Evolutionary conservation across 2,888 invertebrate species (phyloP).

Genomic region (Agrochola macilenta): DNA sequence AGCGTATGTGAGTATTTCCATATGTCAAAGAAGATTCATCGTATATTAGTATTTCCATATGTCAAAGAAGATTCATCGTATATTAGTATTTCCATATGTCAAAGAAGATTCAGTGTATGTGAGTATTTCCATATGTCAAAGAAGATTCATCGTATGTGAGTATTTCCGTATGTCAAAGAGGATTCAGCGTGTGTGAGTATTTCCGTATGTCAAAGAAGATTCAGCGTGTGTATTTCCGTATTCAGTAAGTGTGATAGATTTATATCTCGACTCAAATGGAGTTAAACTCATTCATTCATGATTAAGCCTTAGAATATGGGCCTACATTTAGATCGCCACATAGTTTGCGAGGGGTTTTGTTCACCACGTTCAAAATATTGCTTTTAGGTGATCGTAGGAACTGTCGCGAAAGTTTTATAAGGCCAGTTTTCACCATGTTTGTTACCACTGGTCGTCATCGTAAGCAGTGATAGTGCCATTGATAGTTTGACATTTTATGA

Average conservation of each 20-base stretch:
- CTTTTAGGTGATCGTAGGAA: neutral
- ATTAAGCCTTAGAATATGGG: neutral
- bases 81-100: no score
- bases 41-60: neutral
- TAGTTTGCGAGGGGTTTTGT: neutral
- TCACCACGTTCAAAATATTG: neutral
- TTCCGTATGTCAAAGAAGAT: no score
- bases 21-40: neutral
- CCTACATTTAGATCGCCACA: neutral
- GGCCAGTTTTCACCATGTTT: neutral
- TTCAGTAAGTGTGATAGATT: neutral
- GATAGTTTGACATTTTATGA: slow-evolving; percentile 18
- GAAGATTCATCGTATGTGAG: no score
- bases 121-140: no score
- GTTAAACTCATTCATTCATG: neutral
- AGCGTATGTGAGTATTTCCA: no score
- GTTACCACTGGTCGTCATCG: neutral
- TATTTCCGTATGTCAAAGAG: no score
- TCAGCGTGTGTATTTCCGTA: neutral
- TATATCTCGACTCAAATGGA: neutral
- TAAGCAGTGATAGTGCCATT: slow-evolving; percentile 1
- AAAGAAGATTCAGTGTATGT: no score
- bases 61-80: no score
- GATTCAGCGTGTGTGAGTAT: no score
- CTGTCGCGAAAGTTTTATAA: no score